A percentile compares a stretch with the other conserved stretches of the same genome.
These are phyloP conservation scores for Planiliza haematocheilus DNA, from an alignment of 2,113 vertebrate genomes.

Conservation along the genomic window DNA sequence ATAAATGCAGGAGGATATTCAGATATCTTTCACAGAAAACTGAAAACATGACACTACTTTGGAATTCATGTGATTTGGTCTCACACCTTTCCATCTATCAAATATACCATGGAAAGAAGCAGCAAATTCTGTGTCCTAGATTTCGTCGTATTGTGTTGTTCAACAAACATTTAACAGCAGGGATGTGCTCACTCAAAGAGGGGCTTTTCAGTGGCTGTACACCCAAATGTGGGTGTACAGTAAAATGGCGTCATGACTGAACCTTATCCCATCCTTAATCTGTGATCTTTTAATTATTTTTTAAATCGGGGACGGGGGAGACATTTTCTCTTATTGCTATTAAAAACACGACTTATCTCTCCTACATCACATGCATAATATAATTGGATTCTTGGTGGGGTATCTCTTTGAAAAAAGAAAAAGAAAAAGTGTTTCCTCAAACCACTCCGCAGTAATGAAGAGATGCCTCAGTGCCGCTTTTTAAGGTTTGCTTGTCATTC, in stretches of 20 bases:
- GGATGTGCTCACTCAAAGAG: constrained; percentile 1
- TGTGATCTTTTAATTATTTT: constrained; percentile 25
- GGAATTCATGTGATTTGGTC: too few species aligned
- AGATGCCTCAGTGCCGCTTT: background rate
- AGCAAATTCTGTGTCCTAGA: background rate
- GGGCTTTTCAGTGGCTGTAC: constrained; percentile 11
- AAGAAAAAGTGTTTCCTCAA: background rate
- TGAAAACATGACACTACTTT: background rate
- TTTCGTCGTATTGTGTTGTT: background rate
- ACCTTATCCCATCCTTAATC: constrained; percentile 2
- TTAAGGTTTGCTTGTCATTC: constrained; percentile 14
- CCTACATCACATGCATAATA: constrained; percentile 14
- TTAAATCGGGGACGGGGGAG: constrained; percentile 23
- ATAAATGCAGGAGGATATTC: constrained; percentile 7
- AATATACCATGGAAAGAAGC: background rate
- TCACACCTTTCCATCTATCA: background rate
- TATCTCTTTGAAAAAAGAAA: background rate
- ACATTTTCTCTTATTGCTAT: constrained; percentile 9
- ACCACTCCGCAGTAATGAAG: constrained; percentile 6
- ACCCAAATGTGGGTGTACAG: constrained; percentile 13
- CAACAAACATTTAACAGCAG: constrained; percentile 3
- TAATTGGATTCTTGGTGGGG: background rate
- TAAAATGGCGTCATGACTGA: constrained; percentile 39
- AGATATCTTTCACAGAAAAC: constrained; percentile 14
- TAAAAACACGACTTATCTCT: constrained; percentile 19